Conservation (phyloP, 2,113 vertebrate genomes). For the Cairina moschata region DNA sequence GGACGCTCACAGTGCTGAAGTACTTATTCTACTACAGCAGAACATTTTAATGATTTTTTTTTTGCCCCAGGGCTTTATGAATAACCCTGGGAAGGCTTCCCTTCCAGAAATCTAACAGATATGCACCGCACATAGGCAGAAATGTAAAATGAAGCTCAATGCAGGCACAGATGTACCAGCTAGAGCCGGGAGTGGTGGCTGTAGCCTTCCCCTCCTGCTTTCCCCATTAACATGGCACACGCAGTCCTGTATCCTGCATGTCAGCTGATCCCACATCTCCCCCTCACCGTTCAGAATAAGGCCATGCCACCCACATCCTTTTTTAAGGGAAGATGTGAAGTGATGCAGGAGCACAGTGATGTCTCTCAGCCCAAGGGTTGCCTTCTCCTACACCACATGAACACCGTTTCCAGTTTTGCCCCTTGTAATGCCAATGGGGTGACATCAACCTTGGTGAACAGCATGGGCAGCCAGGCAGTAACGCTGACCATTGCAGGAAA, state of each 20-base stretch:
- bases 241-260: background rate
- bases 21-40: background rate
- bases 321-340: background rate
- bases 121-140: background rate
- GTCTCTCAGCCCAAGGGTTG: background rate
- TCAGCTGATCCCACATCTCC: background rate
- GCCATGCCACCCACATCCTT: accelerated
- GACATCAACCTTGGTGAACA: background rate
- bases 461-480: background rate
- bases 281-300: background rate
- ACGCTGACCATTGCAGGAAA: background rate
- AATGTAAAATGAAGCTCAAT: background rate
- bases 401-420: background rate
- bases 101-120: background rate
- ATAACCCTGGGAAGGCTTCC: background rate
- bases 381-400: background rate
- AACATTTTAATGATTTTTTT: background rate
- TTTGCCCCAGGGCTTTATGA: background rate
- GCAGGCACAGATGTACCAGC: background rate
- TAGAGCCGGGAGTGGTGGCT: background rate
- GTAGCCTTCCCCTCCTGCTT: background rate
- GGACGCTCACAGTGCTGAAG: background rate
- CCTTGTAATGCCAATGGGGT: background rate
- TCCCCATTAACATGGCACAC: background rate
- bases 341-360: background rate